phyloP scores from a whole-genome alignment of 2,113 vertebrate genomes.

The Cavia porcellus region DNA sequence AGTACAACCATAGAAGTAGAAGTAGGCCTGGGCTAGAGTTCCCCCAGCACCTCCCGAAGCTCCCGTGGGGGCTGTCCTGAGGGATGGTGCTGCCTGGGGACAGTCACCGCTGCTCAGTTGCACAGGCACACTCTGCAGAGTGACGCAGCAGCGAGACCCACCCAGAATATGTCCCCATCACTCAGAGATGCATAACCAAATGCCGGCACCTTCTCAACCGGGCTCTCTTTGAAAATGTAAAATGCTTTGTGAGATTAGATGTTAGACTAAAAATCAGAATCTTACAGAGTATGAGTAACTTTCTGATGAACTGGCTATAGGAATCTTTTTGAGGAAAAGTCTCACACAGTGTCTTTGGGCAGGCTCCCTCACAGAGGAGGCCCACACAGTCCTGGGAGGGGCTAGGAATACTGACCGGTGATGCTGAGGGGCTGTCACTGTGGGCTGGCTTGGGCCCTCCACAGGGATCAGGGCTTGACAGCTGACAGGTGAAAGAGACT shows the following conservation, averaged over 20 bases:
- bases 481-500: accelerated
- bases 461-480: neutral
- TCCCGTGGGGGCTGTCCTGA: neutral
- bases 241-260: neutral
- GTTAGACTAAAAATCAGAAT: neutral
- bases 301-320: neutral
- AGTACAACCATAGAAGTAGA: neutral
- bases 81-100: neutral
- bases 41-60: neutral
- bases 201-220: accelerated
- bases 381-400: neutral
- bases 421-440: accelerated
- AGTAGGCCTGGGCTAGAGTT: neutral
- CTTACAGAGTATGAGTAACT: neutral
- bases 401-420: accelerated
- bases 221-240: too few relatives aligned
- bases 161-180: neutral
- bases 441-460: too few relatives aligned
- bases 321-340: neutral
- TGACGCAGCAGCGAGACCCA: neutral
- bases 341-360: too few relatives aligned
- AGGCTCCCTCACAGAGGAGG: neutral
- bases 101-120: neutral
- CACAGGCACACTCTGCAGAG: neutral
- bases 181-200: too few relatives aligned